These are phyloP conservation scores for Microhierax caerulescens DNA, from an alignment of 2,797 vertebrate species.

Conservation along the genomic window DNA sequence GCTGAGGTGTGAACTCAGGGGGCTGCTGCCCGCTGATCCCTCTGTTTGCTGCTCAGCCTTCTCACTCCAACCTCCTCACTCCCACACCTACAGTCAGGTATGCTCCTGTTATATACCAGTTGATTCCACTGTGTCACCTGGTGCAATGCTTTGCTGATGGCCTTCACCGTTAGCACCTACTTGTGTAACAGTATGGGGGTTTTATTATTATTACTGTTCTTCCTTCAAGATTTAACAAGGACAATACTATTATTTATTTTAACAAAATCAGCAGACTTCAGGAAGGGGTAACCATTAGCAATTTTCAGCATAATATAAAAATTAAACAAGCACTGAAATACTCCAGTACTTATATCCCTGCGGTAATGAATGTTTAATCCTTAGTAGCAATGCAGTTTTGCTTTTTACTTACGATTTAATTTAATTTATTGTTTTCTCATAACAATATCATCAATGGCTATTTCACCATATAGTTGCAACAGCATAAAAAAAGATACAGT, in stretches of 20 bases:
- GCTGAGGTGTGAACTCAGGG: not conserved
- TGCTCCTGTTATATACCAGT: rapidly evolving
- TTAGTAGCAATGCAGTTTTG: not conserved
- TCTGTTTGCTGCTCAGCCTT: rapidly evolving
- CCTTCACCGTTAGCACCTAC: not conserved
- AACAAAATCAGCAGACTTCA: not conserved
- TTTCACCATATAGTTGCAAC: not conserved
- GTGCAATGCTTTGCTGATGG: not conserved
- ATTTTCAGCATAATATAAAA: not conserved
- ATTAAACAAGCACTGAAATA: not conserved
- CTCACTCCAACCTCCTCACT: not conserved
- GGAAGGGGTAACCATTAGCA: not conserved
- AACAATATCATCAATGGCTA: not conserved
- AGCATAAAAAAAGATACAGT: not conserved
- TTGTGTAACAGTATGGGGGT: not conserved
- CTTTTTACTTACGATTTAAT: not conserved
- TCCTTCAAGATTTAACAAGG: not conserved
- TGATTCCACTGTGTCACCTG: not conserved
- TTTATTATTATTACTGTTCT: not conserved
- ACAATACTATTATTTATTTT: not conserved
- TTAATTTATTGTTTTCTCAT: not conserved
- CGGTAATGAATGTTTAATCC: not conserved
- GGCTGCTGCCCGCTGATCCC: not conserved
- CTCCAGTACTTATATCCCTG: not conserved
- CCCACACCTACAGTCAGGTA: not conserved